These are phyloP conservation scores for Diglossa cyanea DNA, from an alignment of 2,797 vertebrate genomes.

Conservation along the genomic window DNA sequence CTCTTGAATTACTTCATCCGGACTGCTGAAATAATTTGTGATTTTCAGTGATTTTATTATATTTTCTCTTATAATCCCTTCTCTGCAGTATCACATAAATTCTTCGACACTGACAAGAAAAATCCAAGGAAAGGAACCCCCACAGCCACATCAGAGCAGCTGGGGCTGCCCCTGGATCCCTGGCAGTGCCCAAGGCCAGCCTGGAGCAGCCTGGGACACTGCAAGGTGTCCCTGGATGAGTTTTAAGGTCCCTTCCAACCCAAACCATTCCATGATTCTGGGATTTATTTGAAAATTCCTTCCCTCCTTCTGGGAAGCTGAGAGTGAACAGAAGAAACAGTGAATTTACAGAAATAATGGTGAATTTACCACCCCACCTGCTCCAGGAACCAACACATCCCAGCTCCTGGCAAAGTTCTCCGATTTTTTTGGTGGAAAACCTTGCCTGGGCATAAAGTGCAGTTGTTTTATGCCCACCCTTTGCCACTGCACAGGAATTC, in stretches of 20 bases:
- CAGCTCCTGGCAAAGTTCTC: neutral
- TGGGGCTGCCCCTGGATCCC: neutral
- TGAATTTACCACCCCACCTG: neutral
- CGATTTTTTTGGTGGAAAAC: neutral
- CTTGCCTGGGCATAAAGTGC: neutral
- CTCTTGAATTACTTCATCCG: neutral
- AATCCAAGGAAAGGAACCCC: neutral
- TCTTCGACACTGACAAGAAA: neutral
- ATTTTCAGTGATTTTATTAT: neutral
- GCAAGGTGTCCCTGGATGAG: neutral
- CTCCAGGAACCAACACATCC: neutral
- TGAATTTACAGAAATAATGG: too few species aligned
- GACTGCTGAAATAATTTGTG: neutral
- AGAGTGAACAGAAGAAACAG: neutral
- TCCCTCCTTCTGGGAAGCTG: neutral
- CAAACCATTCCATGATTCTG: neutral
- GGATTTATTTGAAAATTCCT: neutral
- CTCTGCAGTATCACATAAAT: neutral
- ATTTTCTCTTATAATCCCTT: neutral
- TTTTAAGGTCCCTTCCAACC: neutral
- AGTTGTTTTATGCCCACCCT: neutral
- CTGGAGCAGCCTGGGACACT: neutral
- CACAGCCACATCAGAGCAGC: neutral
- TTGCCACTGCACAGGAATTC: neutral
- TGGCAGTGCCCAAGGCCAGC: neutral